Evolutionary conservation across 1,140 invertebrate genomes (phyloP).

Genomic region (Frieseomelitta varia): DNA sequence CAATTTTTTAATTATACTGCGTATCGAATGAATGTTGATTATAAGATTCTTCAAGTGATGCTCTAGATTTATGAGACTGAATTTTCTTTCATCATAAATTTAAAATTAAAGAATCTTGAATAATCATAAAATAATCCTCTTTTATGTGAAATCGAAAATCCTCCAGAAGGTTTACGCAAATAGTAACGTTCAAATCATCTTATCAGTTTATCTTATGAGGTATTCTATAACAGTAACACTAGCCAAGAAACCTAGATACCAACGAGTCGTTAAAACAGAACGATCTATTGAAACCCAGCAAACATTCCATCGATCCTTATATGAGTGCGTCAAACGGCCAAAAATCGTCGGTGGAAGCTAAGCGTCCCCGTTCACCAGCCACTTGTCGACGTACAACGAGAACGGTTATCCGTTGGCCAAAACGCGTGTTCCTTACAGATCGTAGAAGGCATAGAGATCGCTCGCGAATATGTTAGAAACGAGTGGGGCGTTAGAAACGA

Average conservation of each 20-base stretch:
- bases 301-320: background rate
- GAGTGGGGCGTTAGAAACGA: conserved; percentile 79
- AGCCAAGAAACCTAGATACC: background rate
- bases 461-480: background rate
- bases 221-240: background rate
- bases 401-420: conserved; percentile 50
- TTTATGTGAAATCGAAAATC: no score
- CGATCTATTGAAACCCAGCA: background rate
- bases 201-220: background rate
- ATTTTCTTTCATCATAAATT: no score
- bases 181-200: background rate
- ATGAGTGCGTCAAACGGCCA: background rate
- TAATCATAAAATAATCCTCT: no score
- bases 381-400: background rate
- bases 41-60: background rate
- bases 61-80: background rate
- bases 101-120: no score
- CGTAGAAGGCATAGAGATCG: conserved; percentile 34
- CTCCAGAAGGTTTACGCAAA: background rate
- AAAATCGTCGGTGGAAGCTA: background rate
- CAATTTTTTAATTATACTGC: background rate
- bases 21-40: background rate
- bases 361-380: conserved; percentile 4
- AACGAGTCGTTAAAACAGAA: background rate
- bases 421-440: background rate